Conservation (phyloP, 2,113 vertebrate genomes). For the Microtus ochrogaster region DNA sequence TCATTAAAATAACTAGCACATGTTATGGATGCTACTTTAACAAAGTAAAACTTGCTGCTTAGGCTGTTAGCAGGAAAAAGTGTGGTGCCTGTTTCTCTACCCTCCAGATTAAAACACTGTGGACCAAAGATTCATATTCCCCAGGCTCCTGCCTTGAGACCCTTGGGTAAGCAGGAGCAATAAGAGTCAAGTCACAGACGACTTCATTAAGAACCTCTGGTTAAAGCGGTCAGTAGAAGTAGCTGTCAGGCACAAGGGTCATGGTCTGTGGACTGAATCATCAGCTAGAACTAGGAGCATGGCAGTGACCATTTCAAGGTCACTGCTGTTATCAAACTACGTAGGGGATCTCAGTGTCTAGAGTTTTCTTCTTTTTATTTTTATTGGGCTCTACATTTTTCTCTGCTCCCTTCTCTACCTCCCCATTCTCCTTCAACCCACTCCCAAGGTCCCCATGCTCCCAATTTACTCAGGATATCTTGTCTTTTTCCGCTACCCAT, state of each 20-base stretch:
- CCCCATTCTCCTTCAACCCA: no score
- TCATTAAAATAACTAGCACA: background rate
- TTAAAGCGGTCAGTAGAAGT: background rate
- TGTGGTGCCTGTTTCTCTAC: background rate
- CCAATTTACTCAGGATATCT: no score
- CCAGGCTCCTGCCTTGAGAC: background rate
- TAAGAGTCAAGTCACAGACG: background rate
- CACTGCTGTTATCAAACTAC: background rate
- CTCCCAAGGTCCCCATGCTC: no score
- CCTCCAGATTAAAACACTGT: background rate
- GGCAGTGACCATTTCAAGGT: background rate
- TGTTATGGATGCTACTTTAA: background rate
- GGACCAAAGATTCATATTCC: background rate
- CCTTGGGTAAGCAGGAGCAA: background rate
- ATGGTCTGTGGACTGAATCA: accelerated
- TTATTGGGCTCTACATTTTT: no score
- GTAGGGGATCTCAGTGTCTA: background rate
- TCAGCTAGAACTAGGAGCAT: background rate
- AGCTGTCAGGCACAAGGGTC: background rate
- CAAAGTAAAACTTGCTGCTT: background rate
- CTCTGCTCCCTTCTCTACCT: no score
- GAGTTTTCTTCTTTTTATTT: no score
- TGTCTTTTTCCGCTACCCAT: no score
- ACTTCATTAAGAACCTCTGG: background rate
- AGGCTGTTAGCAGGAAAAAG: background rate